Evolutionary conservation across 1,140 invertebrate species (phyloP).

Genomic region (Heliconius hewitsoni): DNA sequence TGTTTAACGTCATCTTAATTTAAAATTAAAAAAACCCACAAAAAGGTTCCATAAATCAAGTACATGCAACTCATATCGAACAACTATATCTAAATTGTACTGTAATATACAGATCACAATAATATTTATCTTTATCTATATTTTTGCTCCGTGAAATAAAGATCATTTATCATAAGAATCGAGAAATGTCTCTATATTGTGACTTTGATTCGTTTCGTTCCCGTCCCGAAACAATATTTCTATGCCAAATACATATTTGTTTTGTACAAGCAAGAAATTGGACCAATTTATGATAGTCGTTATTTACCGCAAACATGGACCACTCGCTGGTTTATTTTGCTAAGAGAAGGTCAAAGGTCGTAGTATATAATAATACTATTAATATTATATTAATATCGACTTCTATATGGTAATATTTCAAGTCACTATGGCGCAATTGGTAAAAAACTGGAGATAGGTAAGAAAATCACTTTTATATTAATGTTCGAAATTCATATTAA

Average conservation of each 20-base stretch:
- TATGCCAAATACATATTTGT: conserved; percentile 28
- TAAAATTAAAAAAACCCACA: neutral
- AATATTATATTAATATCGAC: neutral
- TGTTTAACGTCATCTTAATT: neutral
- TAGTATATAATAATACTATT: neutral
- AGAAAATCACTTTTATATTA: no score
- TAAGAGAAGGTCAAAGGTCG: neutral
- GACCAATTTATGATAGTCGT: conserved; percentile 11
- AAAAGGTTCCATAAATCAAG: neutral
- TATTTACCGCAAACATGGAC: conserved; percentile 12
- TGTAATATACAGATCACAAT: neutral
- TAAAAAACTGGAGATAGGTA: no score
- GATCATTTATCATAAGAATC: conserved; percentile 26
- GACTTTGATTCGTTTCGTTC: conserved; percentile 18
- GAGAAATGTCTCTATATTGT: conserved; percentile 19
- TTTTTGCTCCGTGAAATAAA: neutral
- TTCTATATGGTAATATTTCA: neutral
- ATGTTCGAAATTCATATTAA: no score
- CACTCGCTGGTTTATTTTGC: neutral
- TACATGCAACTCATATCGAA: neutral
- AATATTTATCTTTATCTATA: conserved; percentile 16
- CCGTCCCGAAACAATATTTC: conserved; percentile 15
- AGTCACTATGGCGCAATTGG: no score
- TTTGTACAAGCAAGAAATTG: conserved; percentile 17
- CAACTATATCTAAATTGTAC: neutral